Percentiles rank a stretch among this genome's conserved stretches.
Evolutionary conservation across 1,140 invertebrate genomes (phyloP).

Genomic region (Drosophila fuyamai): DNA sequence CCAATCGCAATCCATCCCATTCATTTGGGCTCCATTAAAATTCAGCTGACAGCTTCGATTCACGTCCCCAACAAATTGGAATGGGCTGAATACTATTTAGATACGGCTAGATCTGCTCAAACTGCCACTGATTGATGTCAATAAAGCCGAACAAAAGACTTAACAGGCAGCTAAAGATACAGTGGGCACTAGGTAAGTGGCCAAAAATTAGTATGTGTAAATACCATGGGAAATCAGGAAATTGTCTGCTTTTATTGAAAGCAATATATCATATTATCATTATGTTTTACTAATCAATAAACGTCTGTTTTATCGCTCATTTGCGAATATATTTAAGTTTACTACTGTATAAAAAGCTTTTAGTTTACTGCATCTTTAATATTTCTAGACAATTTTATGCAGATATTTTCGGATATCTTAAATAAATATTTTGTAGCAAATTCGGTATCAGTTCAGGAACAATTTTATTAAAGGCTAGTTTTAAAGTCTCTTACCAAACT

Average conservation of each 20-base stretch:
- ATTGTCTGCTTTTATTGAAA: background rate
- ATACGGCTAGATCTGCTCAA: constrained; percentile 33
- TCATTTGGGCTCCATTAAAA: constrained; percentile 35
- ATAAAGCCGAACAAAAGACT: constrained; percentile 27
- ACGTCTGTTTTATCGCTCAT: too few species aligned
- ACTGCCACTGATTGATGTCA: constrained; percentile 47
- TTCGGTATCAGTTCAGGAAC: too few species aligned
- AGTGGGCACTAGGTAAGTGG: constrained; percentile 6
- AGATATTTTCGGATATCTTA: too few species aligned
- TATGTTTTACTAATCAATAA: too few species aligned
- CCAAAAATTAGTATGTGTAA: background rate
- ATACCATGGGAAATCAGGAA: background rate
- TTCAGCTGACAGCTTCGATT: constrained; percentile 46
- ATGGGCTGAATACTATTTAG: constrained; percentile 41
- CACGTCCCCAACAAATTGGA: constrained; percentile 37
- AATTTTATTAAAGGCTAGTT: too few species aligned
- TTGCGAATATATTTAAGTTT: too few species aligned
- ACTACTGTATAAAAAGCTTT: background rate
- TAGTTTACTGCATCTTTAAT: background rate
- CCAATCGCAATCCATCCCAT: constrained; percentile 7
- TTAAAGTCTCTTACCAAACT: too few species aligned
- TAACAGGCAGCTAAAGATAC: constrained; percentile 10
- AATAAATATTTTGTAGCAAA: too few species aligned
- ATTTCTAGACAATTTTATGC: too few species aligned
- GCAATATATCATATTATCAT: background rate